Conservation (phyloP, 2,888 invertebrate species). For the Agrochola lychnidis region DNA sequence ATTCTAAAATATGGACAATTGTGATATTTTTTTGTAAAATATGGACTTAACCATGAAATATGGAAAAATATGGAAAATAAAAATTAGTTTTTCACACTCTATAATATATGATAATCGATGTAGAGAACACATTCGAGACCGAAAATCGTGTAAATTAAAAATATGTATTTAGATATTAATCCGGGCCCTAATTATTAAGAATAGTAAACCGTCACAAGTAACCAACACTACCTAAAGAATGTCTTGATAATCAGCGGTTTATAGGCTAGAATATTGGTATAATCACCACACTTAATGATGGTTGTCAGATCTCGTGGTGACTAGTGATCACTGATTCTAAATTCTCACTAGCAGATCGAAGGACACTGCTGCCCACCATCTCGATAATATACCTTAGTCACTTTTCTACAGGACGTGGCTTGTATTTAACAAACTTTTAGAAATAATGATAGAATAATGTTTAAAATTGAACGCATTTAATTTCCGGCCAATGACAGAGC, state of each 20-base stretch:
- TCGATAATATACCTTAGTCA: not conserved
- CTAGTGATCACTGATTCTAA: not conserved
- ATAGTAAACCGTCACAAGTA: not conserved
- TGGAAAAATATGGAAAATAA: too few relatives aligned
- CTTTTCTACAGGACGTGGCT: not conserved
- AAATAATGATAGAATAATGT: slow-evolving; percentile 64
- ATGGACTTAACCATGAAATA: too few relatives aligned
- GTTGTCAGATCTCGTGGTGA: not conserved
- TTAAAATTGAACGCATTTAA: slow-evolving; percentile 72
- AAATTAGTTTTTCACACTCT: too few relatives aligned
- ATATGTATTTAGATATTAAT: too few relatives aligned
- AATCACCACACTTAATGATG: not conserved
- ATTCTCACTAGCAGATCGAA: not conserved
- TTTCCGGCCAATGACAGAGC: slow-evolving; percentile 71
- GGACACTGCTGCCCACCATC: not conserved
- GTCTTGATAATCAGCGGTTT: not conserved
- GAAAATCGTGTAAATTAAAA: too few relatives aligned
- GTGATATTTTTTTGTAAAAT: too few relatives aligned
- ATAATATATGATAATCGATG: too few relatives aligned
- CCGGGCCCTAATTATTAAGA: too few relatives aligned
- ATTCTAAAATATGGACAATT: too few relatives aligned
- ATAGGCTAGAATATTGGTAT: not conserved
- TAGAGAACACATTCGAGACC: too few relatives aligned
- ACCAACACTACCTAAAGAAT: not conserved
- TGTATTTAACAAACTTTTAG: slow-evolving; percentile 3